Evolutionary conservation across 2,888 invertebrate genomes (phyloP), one percentile per base, ranked within the genome.

Genomic region (Tetropium fuscum): DNA sequence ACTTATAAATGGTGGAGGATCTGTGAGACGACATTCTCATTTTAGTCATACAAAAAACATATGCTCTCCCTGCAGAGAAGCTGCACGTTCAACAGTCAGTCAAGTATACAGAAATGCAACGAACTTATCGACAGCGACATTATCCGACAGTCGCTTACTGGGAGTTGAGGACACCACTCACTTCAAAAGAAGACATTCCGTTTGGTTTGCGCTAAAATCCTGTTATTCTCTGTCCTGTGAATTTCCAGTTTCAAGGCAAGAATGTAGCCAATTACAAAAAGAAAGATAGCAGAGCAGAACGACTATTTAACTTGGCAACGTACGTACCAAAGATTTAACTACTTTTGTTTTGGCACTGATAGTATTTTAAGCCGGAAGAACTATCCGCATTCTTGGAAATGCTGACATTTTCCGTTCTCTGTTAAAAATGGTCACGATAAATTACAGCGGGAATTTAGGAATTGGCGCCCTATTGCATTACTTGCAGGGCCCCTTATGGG

Each of bases 181-280:
- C 64, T 58, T 60, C 60, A 60, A 60, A 64, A 58, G 55, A 57
- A 60, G 60, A 55, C 60, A 58, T 64, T 64, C 32, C 43, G 58
- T 62, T 59, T 61, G 57, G 36, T 34, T 62, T 59, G 48, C 19
- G 53, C 47, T 25, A 25, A 27, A 40, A 57, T 45, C 53, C 48
- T 45, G 53, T 53, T 54, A 56, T 53, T 58, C 56, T 55, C 56
- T 41, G 32, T 44, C 48, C 56, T 41, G 19, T 25, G 45, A 62
- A 61, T 61, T 59, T 59, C 64, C 58, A 59, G 60, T 60, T 58
- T 58, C 60, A 13, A 54, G 54, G 56, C 64, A 64, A 56, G 66
- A 66, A 66, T 66, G 64, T 58, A 57, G 58, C 60, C 64, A 66
- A 66, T 66, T 66, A 66, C 57, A 60, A 63, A 49, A 61, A 56